Percentiles rank a stretch among this genome's conserved stretches.
These are phyloP conservation scores for Standfussiana lucernea DNA, from an alignment of 2,888 invertebrate genomes.

Conservation along the genomic window DNA sequence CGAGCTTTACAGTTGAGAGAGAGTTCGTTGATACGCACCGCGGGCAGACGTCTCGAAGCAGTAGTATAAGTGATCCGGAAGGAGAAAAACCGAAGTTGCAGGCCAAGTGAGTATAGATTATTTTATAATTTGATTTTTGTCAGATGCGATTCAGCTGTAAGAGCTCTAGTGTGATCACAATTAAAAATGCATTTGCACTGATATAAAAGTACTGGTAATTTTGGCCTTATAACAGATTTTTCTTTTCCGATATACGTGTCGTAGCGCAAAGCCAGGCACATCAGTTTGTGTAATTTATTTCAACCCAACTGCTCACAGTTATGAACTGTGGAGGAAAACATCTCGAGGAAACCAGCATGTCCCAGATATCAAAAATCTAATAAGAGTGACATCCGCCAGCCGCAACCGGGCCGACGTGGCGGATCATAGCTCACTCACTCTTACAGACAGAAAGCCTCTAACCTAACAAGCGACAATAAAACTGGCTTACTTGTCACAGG, in stretches of 20 bases:
- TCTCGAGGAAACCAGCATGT: not conserved
- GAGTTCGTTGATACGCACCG: conserved; percentile 84
- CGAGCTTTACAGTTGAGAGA: conserved; percentile 78
- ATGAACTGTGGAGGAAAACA: not conserved
- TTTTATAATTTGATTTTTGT: not conserved
- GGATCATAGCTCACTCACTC: not conserved
- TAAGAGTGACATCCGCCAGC: not conserved
- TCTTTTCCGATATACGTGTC: not conserved
- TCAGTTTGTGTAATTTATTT: not conserved
- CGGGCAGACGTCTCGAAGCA: conserved; percentile 83
- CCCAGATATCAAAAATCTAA: not conserved
- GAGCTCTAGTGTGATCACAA: not conserved
- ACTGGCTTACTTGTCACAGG: conserved; percentile 72
- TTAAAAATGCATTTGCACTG: not conserved
- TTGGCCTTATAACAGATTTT: not conserved
- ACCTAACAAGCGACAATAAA: not conserved
- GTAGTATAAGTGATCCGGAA: conserved; percentile 85
- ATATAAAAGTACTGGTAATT: not conserved
- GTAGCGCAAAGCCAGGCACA: not conserved
- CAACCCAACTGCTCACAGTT: not conserved
- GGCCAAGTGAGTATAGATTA: conserved; percentile 83
- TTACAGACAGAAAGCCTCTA: not conserved
- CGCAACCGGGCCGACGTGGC: not conserved
- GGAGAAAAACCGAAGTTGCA: conserved; percentile 86
- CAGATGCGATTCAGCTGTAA: not conserved